Conservation (phyloP, 2,797 vertebrate species). For the Gastrophryne carolinensis region DNA sequence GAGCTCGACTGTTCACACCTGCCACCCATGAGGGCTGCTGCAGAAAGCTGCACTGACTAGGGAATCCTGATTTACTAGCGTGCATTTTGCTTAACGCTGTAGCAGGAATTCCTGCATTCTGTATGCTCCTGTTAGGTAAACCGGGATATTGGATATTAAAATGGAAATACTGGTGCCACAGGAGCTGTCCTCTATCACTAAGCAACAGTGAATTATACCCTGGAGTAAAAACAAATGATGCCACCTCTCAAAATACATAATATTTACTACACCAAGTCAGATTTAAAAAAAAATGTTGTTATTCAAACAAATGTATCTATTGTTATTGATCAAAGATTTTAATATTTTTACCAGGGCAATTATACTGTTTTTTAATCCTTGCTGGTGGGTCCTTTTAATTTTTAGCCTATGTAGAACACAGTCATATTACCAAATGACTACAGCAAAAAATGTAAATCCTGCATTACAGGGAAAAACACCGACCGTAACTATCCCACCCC, state of each 20-base stretch:
- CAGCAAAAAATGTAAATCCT: too few relatives aligned
- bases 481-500: too few relatives aligned
- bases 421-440: too few relatives aligned
- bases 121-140: conserved; percentile 3
- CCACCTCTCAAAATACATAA: neutral
- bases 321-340: too few relatives aligned
- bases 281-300: too few relatives aligned
- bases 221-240: neutral
- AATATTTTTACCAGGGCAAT: too few relatives aligned
- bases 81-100: neutral
- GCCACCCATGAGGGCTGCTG: conserved; percentile 47
- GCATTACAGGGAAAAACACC: too few relatives aligned
- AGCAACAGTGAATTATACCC: neutral
- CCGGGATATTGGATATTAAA: neutral
- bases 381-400: too few relatives aligned
- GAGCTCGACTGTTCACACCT: conserved; percentile 35
- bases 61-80: conserved; percentile 1
- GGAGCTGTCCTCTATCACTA: neutral
- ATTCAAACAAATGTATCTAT: too few relatives aligned
- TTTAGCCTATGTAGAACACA: too few relatives aligned
- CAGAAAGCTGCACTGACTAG: conserved; percentile 26
- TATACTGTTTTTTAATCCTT: too few relatives aligned
- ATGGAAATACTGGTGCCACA: neutral
- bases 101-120: conserved; percentile 5
- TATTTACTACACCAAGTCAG: neutral